Evolutionary conservation across 2,888 invertebrate species (phyloP), one percentile per base, ranked within the genome.

Genomic region (Cartodere bifasciata): DNA sequence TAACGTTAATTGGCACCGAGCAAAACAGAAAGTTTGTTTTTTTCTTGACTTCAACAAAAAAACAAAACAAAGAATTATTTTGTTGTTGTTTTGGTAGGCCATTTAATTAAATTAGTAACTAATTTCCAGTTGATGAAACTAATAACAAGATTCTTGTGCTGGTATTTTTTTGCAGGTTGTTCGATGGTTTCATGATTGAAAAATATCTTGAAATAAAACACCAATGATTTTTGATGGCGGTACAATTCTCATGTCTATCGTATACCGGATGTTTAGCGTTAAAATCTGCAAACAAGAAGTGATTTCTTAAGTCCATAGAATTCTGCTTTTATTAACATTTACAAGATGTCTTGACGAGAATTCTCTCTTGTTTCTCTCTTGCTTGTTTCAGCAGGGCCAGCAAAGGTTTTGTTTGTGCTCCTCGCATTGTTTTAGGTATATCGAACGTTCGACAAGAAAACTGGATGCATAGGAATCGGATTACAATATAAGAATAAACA

Each of bases 231-330:
- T 20, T 34, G 17, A 20, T 25, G 24, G 21, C 12, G 25, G 20
- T 13, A 20, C 28, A 12, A 29, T 21, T 30, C 26, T 23, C 29
- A 34, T 34, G 30, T 30, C 30, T 32, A 23, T 13, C 20, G 11
- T 21, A n/a, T 27, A 29, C 37, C 39, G 39, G 39, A 39, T 37
- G 39, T 39, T 35, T 40, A 23, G 25, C 32, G 33, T 37, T 17
- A 28, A 23, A 39, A 35, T 37, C 31, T 32, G 31, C 39, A 37
- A 40, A 40, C 37, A 34, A 35, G 39, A 35, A 23, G 37, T 40
- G 39, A 40, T 40, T 35, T 40, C 36, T 37, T 35, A 39, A 33
- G 35, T 32, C 34, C 29, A 32, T 32, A 31, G 34, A 30, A 31
- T 27, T 31, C 27, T 13, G 15, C 12, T 16, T 23, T 31, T 27